These are phyloP conservation scores for Corythaeola cristata DNA, from an alignment of 2,113 vertebrate genomes.

Conservation along the genomic window DNA sequence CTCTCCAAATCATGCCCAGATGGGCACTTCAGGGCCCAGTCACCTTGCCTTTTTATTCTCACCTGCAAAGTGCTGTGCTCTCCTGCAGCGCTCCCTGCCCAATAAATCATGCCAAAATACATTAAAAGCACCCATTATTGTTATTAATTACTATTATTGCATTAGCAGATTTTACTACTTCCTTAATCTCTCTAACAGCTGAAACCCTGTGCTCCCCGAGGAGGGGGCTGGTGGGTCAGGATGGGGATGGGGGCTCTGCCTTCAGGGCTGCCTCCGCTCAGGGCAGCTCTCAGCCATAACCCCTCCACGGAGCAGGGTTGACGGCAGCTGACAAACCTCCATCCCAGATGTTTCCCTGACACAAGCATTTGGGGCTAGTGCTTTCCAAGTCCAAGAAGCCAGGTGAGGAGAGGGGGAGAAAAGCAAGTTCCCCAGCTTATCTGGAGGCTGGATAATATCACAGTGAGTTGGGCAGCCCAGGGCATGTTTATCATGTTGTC, in stretches of 20 bases:
- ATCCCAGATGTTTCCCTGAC: background rate
- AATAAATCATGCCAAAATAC: constrained; percentile 38
- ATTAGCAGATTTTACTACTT: constrained; percentile 41
- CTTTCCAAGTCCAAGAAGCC: background rate
- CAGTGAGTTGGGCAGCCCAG: background rate
- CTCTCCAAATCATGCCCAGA: constrained; percentile 61
- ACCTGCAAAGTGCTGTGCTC: constrained; percentile 3
- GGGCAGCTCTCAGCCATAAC: background rate
- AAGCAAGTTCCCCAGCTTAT: background rate
- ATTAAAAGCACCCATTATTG: constrained; percentile 37
- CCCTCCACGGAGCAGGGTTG: background rate
- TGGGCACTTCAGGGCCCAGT: constrained; percentile 60
- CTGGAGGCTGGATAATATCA: background rate
- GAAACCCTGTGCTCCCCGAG: background rate
- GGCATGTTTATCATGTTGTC: background rate
- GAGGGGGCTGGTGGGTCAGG: background rate
- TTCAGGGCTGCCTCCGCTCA: background rate
- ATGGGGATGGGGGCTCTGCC: background rate
- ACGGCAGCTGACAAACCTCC: background rate
- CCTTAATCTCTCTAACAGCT: background rate
- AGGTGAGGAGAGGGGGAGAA: background rate
- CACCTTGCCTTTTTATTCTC: constrained; percentile 62
- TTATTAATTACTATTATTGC: constrained; percentile 63
- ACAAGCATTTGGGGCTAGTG: background rate
- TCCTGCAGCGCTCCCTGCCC: background rate